Evolutionary conservation across 2,113 vertebrate species (phyloP), one percentile per base, ranked within the genome.

Genomic region (Heterochromis multidens): DNA sequence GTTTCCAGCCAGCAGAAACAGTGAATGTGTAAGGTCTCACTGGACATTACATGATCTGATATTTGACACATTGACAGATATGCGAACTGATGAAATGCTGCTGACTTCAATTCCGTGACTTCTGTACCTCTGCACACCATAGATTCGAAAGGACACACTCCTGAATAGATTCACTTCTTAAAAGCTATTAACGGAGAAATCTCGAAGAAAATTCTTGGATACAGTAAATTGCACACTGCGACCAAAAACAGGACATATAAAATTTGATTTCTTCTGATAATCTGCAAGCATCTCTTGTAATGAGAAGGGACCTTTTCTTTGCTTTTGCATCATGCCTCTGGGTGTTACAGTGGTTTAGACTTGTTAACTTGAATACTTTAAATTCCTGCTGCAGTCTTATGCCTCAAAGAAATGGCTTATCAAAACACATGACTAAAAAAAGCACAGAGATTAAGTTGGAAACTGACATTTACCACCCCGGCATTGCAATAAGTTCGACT

Each of bases 291-390:
- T 65, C 57, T 74, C 58, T 62, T 7, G 0, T 13, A 17, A 33
- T 59, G 35, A n/a, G 61, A 31, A 17, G 59, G 21, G 33, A 61
- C 54, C 17, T 6, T 11, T 29, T 56, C 5, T 56, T 27, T 40
- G 49, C 62, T 67, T 67, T 91, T 65, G 91, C 82, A 92, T 92
- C 70, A 84, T 81, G 87, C 91, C 91, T 92, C 83, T 14, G 91
- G 88, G 88, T 91, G 82, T 85, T 92, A 89, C 88, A 93, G 91
- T 89, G 91, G 94, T 93, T 95, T 88, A 90, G 93, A 93, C 95
- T 94, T 94, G 94, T 94, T 93, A 92, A 93, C 85, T 79, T 82
- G 83, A 91, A 95, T 95, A 91, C 93, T 88, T 88, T 81, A 90
- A 90, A 95, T 95, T 95, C 94, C 85, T 91, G 43, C 67, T 46